Evolutionary conservation across 2,113 vertebrate genomes (phyloP), one percentile per base, ranked within the genome.

Genomic region (Furnarius figulus): DNA sequence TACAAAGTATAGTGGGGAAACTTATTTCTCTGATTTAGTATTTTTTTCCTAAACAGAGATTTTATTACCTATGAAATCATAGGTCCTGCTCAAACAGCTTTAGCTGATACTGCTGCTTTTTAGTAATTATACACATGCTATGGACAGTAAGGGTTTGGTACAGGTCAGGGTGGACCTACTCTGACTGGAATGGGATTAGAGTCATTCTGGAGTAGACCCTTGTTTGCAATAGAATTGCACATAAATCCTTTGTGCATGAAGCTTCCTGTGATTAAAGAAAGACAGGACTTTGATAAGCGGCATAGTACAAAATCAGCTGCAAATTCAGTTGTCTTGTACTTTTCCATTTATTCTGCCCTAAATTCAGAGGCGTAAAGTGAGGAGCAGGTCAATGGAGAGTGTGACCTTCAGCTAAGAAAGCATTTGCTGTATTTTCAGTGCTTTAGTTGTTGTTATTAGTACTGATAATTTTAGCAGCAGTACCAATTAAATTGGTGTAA

Each of bases 401-500:
- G 11, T 81, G 76, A 89, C 56, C 56, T 96, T 86, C 82, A 78
- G 56, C 80, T 75, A 56, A 78, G 76, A 73, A 89, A 87, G 56
- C 10, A 53, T 77, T 95, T 83, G 40, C 61, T 92, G 23, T 78
- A 46, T 85, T 94, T 70, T 79, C 75, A 2, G 0, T 73, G 61
- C 40, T 87, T 88, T 95, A 70, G 70, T 49, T 83, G 50, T 50
- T 59, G 78, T 95, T 95, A 94, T 93, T 95, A 92, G 81, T 85
- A 78, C 37, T 46, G 42, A 63, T 83, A 90, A 59, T 79, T 37
- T 50, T 33, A 90, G 78, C 17, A 15, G 78, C 65, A 78, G 24
- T 81, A 93, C 89, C 67, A 94, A 72, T 96, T 96, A 89, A 40
- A 39, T 24, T 74, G 77, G 44, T 96, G 49, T 91, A 96, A 97